Percentiles rank a stretch among this genome's conserved stretches.
phyloP scores from a whole-genome alignment of 2,113 vertebrate species.

The Dromiciops gliroides region DNA sequence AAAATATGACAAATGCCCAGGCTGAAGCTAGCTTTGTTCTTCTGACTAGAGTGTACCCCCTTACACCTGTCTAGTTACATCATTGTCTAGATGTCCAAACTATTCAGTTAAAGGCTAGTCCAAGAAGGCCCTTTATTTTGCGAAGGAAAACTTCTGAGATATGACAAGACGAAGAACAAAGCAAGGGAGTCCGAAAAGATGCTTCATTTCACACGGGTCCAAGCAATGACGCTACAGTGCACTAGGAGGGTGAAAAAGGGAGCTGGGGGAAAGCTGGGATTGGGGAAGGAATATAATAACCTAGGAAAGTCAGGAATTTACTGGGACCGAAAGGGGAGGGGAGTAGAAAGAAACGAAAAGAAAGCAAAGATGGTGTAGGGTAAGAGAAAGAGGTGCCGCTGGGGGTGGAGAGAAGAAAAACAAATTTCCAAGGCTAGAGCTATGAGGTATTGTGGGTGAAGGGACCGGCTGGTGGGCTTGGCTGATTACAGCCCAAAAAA shows the following conservation, averaged over 20 bases:
- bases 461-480: not conserved
- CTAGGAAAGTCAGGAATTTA: not conserved
- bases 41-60: not conserved
- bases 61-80: not conserved
- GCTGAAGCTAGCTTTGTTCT: not conserved
- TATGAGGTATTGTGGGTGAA: not conserved
- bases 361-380: not conserved
- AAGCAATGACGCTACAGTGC: not conserved
- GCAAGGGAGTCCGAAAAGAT: not conserved
- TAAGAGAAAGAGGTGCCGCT: not conserved
- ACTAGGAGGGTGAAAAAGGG: not conserved
- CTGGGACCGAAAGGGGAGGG: not conserved
- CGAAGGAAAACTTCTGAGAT: not conserved
- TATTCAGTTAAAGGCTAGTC: not conserved
- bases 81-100: not conserved
- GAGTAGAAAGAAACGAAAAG: not conserved
- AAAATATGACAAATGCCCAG: not conserved
- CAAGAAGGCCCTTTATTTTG: not conserved
- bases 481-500: slow-evolving; percentile 48
- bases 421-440: not conserved
- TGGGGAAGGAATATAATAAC: not conserved
- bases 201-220: not conserved
- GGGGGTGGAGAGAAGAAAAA: too few relatives aligned
- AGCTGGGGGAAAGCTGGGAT: not conserved
- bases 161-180: not conserved